Percentiles rank a stretch among this genome's conserved stretches.
phyloP scores from a whole-genome alignment of 2,797 vertebrate genomes.

The Poecilia picta region DNA sequence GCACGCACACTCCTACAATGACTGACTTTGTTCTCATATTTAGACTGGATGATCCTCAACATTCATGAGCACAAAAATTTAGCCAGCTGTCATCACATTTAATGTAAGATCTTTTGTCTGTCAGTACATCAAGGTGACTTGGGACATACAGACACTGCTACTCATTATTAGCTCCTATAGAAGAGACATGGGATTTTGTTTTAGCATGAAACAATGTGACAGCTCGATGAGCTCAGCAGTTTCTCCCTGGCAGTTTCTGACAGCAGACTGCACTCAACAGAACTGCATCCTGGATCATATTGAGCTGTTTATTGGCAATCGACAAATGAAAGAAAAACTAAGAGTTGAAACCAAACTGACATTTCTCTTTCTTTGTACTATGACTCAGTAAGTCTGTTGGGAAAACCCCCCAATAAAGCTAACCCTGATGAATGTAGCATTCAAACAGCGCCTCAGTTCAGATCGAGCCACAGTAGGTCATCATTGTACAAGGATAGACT shows the following conservation, averaged over 20 bases:
- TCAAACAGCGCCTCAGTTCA: not conserved
- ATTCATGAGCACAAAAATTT: not conserved
- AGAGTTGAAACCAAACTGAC: not conserved
- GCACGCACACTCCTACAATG: conserved; percentile 29
- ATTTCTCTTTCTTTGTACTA: not conserved
- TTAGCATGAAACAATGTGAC: not conserved
- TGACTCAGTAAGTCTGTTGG: not conserved
- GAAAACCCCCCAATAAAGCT: not conserved
- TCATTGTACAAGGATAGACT: too few relatives aligned
- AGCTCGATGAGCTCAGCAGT: not conserved
- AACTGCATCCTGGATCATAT: not conserved
- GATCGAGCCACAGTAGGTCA: not conserved
- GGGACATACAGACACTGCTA: not conserved
- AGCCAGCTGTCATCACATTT: not conserved
- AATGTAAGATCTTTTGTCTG: not conserved
- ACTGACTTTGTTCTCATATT: conserved; percentile 16
- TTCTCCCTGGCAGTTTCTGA: not conserved
- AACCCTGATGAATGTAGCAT: not conserved
- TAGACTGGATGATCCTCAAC: not conserved
- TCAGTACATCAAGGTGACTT: not conserved
- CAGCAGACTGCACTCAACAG: not conserved
- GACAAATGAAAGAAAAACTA: not conserved
- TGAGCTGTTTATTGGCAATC: not conserved
- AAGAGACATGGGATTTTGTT: not conserved
- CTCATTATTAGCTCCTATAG: not conserved